A percentile compares a stretch with the other conserved stretches of the same genome.
Evolutionary conservation across 2,113 vertebrate species (phyloP).

Genomic region (Sturnus vulgaris): DNA sequence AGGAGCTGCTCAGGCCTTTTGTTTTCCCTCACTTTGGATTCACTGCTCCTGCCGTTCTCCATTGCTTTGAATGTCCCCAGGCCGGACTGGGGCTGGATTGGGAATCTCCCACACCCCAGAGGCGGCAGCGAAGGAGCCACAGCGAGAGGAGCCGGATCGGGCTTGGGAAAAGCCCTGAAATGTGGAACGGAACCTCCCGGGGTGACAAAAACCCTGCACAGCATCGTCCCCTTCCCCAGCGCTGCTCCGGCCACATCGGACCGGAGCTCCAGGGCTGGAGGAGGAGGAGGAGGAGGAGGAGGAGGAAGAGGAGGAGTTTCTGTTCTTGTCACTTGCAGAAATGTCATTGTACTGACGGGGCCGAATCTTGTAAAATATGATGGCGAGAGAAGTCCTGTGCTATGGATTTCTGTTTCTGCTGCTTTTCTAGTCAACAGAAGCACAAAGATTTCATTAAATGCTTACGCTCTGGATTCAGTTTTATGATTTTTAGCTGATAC

Average conservation of each 20-base stretch:
- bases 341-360: background rate
- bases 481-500: background rate
- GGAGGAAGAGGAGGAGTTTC: background rate
- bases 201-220: background rate
- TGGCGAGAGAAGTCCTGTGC: background rate
- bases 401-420: background rate
- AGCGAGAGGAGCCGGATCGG: accelerated
- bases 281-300: background rate
- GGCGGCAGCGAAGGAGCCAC: accelerated
- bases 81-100: background rate
- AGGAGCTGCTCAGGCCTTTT: background rate
- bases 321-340: background rate
- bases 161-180: background rate
- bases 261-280: too few species aligned
- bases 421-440: background rate
- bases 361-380: background rate
- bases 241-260: accelerated
- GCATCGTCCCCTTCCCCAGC: background rate
- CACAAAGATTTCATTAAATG: background rate
- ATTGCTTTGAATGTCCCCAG: background rate
- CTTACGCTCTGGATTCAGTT: background rate
- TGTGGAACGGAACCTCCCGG: accelerated
- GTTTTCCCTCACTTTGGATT: background rate
- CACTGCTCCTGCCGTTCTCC: background rate
- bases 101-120: background rate